phyloP scores from a whole-genome alignment of 2,113 vertebrate species.

The Sceloporus undulatus region DNA sequence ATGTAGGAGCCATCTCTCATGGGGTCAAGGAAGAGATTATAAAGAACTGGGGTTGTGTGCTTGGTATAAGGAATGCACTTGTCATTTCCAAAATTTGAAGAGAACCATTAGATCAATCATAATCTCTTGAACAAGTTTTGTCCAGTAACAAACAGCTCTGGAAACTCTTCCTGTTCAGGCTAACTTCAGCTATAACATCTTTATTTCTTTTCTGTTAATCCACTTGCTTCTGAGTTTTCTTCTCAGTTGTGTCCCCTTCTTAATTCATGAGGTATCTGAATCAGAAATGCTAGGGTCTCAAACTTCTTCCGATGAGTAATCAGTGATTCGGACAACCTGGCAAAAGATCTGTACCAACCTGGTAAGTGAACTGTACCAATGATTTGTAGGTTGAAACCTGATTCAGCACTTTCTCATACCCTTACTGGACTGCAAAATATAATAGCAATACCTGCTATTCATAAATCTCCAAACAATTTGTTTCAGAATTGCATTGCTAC shows the following conservation, averaged over 20 bases:
- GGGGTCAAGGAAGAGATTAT: too few species aligned
- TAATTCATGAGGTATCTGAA: background rate
- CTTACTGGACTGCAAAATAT: background rate
- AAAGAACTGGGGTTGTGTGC: too few species aligned
- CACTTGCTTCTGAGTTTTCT: too few species aligned
- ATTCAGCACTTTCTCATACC: background rate
- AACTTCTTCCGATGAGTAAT: background rate
- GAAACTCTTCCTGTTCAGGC: too few species aligned
- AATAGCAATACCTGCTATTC: background rate
- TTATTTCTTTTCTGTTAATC: too few species aligned
- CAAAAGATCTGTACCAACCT: background rate
- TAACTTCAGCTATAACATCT: too few species aligned
- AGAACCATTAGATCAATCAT: too few species aligned
- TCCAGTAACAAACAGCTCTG: too few species aligned
- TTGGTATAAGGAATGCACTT: too few species aligned
- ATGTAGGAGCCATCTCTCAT: too few species aligned
- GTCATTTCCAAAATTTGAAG: too few species aligned
- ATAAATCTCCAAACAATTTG: background rate
- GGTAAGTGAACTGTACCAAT: background rate
- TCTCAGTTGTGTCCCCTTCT: background rate
- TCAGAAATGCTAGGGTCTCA: background rate
- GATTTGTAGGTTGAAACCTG: background rate
- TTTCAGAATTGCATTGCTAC: background rate
- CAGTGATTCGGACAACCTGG: background rate
- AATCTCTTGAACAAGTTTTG: too few species aligned